Evolutionary conservation across 2,888 invertebrate species (phyloP), one percentile per base, ranked within the genome.

Genomic region (Phyllotreta striolata): DNA sequence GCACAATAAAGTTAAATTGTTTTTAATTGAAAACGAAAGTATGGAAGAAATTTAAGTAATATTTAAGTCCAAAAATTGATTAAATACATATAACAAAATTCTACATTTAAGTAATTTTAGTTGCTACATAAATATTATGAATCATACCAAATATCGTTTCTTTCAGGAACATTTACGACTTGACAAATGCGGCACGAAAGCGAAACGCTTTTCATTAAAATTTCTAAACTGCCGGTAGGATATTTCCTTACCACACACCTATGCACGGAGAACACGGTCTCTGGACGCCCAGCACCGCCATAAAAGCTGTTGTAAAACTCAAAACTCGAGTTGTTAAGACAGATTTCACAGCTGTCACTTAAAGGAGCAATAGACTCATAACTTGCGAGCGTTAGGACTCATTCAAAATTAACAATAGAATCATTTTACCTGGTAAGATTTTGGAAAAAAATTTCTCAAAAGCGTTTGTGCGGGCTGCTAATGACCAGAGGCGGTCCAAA

Each of bases 341-440:
- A 35, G 49, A 49, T 49, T 49, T 49, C 9, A 49, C 49, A 35
- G 49, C 35, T 49, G 49, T 12, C 49, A 49, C 37, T 49, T 49
- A 34, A 49, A 49, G 37, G 49, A 49, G 49, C 49, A 49, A 49
- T 49, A 49, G 10, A 49, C 49, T 24, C 47, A 47, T 47, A 47
- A 13, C 35, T n/a, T 35, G 12, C 35, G 24, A 47, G 24, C 10
- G 47, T 47, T 47, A 47, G 35, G 10, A 49, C 10, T 37, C 10
- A 49, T 49, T 49, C 49, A 49, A 49, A 35, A n/a, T 49, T 35
- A 49, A 49, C 49, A 49, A 49, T 47, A 49, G 49, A 35, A 49
- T n/a, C 9, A 49, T 49, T 47, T 49, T 49, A 49, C 49, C 49
- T 49, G 49, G 35, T n/a, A 14, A 35, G 37, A 10, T 37, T 49